Conservation (phyloP, 1,140 invertebrate genomes). For the Psix sp. region DNA sequence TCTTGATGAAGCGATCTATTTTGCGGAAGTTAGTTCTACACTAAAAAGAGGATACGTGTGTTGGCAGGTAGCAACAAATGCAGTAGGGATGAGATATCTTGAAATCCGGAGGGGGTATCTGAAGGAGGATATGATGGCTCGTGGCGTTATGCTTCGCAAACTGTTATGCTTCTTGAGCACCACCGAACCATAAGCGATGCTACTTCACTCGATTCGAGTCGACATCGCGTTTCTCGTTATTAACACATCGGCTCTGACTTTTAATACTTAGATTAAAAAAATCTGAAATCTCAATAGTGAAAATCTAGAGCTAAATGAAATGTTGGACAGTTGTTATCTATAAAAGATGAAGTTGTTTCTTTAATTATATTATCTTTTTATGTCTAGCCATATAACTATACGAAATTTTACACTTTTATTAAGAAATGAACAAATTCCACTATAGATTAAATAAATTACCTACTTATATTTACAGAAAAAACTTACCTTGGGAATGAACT, state of each 20-base stretch:
- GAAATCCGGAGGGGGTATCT: conserved; percentile 60
- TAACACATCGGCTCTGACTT: conserved; percentile 73
- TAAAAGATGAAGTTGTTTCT: no score
- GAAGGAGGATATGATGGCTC: conserved; percentile 76
- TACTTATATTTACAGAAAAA: no score
- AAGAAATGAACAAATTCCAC: no score
- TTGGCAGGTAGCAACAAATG: conserved; percentile 52
- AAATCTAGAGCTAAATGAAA: no score
- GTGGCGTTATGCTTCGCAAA: conserved; percentile 76
- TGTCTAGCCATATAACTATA: no score
- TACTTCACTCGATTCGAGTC: conserved; percentile 69
- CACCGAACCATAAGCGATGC: conserved; percentile 76
- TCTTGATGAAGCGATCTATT: conserved; percentile 51
- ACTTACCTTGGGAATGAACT: no score
- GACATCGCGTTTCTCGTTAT: conserved; percentile 73
- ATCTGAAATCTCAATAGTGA: no score
- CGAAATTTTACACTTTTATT: no score
- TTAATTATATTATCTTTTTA: no score
- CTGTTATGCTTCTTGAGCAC: conserved; percentile 76
- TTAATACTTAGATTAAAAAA: no score
- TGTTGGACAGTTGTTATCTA: no score
- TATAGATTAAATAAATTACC: no score
- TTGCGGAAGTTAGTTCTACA: conserved; percentile 53
- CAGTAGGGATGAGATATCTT: conserved; percentile 44
- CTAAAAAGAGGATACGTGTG: conserved; percentile 49